Base-by-base conservation (phyloP, 2,113 vertebrate species). In the Engystomops pustulosus region DNA sequence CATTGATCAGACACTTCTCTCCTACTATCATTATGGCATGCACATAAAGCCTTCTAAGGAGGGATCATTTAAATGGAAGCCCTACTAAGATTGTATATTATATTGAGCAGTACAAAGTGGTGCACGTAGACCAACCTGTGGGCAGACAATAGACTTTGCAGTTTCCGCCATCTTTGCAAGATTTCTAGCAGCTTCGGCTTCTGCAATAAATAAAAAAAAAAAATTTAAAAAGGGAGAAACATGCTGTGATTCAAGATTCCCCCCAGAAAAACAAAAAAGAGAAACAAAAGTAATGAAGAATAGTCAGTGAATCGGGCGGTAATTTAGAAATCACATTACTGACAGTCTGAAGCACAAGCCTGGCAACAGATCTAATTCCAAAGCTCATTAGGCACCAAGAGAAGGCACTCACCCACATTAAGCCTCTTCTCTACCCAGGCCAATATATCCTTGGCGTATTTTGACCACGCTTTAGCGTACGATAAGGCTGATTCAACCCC, bases 381-480 rank as follows among this genome's bases (percentile, higher is more conserved):
- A 90, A 92, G 85, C 88, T 88, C 89, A 90, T 91, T 86, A 91
- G 86, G 90, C 81, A 53, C 34, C 80, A 86, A 72, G 89, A 93
- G 91, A 83, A 88, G 80, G 81, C 84, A 95, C 97, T 96, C 90
- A 99, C 98, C 98, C 90, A 95, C 87, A 81, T 85, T 96, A 88
- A 99, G 93, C 68, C 96, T 96, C 90, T 97, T 99, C 83, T 99
- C 98, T 91, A 98, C 95, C 97, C 97, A 99, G n/a, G 93, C 90
- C 74, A 99, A 93, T 88, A 99, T 92, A 86, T 98, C 97, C 94
- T 98, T 99, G 88, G 95, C 95, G 85, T 99, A 99, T 90, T 99
- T 99, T 87, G 96, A 98, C 97, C 96, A 99, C 6, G 95, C 93
- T 93, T 99, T 99, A 86, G 96, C 96, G 41, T 99, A 99, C 15